Base-by-base conservation (phyloP, 2,113 vertebrate genomes). In the Telmatochromis sp. region DNA sequence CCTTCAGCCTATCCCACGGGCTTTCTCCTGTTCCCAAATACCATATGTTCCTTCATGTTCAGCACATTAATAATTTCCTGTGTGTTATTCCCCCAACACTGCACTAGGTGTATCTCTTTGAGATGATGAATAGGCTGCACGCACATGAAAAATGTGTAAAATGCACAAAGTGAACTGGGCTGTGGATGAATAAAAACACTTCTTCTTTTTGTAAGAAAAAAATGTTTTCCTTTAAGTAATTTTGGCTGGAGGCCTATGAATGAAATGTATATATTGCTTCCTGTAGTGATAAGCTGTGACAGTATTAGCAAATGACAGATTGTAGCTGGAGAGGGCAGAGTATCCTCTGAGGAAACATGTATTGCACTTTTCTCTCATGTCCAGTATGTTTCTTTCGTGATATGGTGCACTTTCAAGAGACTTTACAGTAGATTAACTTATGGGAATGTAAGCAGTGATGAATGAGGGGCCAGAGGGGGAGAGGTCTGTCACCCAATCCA, bases 21-120 rank as follows among this genome's bases (percentile, higher is more conserved):
- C 47, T 60, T 93, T 93, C 94, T 93, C 93, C 89, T 89, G 87
- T 95, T 95, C 92, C 91, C 91, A 91, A 92, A 93, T 86, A 89
- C 92, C 94, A 95, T 93, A 94, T 95, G 95, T 89, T 95, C 83
- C 93, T 88, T 92, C 91, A 90, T 87, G 92, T 92, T 82, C 28
- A 91, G 89, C 78, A 88, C 93, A 94, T 95, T 93, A 91, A 93
- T 94, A 92, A 94, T 91, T 93, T 95, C 92, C 93, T 93, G 90
- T 47, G 51, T 35, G 82, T 90, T 91, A 86, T 87, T 86, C 89
- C 87, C 63, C 68, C 87, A 91, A 91, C 94, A 84, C 85, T 23
- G 47, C 75, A 47, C 60, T 65, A 33, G 83, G 83, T 93, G 91
- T 89, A 82, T 93, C 92, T 89, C 84, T 88, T 86, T 88, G 28